Percentiles rank a stretch among this genome's conserved stretches.
Evolutionary conservation across 2,113 vertebrate species (phyloP).

Genomic region (Hemichromis elongatus): DNA sequence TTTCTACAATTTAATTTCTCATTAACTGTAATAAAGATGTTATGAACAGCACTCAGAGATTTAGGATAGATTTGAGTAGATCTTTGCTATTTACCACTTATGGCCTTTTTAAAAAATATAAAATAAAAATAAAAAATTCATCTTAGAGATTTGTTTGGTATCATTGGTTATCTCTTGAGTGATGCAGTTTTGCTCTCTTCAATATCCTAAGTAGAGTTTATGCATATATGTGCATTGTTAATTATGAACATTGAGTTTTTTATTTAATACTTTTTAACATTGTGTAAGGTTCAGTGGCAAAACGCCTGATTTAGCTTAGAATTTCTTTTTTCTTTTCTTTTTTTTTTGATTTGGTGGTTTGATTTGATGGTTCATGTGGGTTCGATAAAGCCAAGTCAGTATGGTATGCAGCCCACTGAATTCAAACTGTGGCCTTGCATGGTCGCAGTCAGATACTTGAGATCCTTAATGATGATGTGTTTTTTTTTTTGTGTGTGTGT

Average conservation of each 20-base stretch:
- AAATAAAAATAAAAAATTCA: neutral
- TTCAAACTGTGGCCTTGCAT: conserved; percentile 4
- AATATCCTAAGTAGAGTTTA: conserved; percentile 14
- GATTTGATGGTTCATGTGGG: neutral
- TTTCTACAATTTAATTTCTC: conserved; percentile 27
- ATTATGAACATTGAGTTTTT: conserved; percentile 13
- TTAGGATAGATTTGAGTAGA: conserved; percentile 30
- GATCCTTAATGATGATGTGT: neutral
- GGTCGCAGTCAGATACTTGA: neutral
- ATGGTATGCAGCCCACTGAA: neutral
- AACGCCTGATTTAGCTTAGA: neutral
- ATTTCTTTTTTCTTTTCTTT: neutral
- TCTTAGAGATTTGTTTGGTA: conserved; percentile 48
- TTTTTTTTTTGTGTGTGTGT: too few species aligned
- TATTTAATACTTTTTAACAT: conserved; percentile 43
- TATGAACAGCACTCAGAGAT: conserved; percentile 7
- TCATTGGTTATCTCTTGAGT: conserved; percentile 42
- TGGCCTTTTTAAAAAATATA: conserved; percentile 11
- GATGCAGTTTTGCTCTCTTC: conserved; percentile 20
- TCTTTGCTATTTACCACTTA: conserved; percentile 30
- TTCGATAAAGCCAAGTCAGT: neutral
- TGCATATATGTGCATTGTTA: conserved; percentile 21
- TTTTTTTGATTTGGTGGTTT: conserved; percentile 14
- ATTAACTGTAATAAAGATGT: conserved; percentile 26
- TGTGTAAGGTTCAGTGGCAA: conserved; percentile 1